Evolutionary conservation across 2,888 invertebrate species (phyloP).

Genomic region (Pseudeuparius sepicola): DNA sequence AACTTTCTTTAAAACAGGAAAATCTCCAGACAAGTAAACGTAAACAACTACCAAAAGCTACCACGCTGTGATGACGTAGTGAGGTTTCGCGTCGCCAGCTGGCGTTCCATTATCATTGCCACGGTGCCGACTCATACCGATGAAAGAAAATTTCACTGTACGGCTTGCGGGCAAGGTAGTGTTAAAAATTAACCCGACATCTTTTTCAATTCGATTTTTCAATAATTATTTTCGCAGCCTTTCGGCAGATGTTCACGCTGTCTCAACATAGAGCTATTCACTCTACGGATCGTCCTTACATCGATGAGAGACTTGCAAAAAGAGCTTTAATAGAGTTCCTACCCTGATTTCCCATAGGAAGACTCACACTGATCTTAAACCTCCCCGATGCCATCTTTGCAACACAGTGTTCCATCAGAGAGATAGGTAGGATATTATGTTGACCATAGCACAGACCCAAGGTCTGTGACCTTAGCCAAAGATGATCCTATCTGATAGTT

Average conservation of each 20-base stretch:
- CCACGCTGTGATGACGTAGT: too few relatives aligned
- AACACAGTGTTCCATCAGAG: slow-evolving; percentile 72
- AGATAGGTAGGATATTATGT: too few relatives aligned
- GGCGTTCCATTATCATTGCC: too few relatives aligned
- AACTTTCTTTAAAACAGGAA: too few relatives aligned
- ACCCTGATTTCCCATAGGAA: slow-evolving; percentile 69
- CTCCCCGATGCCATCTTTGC: slow-evolving; percentile 62
- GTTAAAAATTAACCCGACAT: too few relatives aligned
- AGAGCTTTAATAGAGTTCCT: slow-evolving; percentile 68
- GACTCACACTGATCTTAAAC: slow-evolving; percentile 63
- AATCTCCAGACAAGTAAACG: too few relatives aligned
- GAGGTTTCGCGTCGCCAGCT: too few relatives aligned
- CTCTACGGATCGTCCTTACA: slow-evolving; percentile 59
- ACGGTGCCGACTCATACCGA: slow-evolving; percentile 69
- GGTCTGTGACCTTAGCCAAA: too few relatives aligned
- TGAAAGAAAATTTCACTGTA: slow-evolving; percentile 64
- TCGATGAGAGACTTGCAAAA: slow-evolving; percentile 64
- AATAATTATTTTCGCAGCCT: slow-evolving; percentile 45
- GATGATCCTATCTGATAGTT: too few relatives aligned
- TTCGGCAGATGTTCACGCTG: slow-evolving; percentile 61
- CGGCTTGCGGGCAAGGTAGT: slow-evolving; percentile 55
- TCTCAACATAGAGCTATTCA: slow-evolving; percentile 69
- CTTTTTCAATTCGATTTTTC: too few relatives aligned
- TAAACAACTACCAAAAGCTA: too few relatives aligned
- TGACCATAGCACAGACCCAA: too few relatives aligned